Conservation (phyloP, 2,797 vertebrate species). For the Argentina silus region DNA sequence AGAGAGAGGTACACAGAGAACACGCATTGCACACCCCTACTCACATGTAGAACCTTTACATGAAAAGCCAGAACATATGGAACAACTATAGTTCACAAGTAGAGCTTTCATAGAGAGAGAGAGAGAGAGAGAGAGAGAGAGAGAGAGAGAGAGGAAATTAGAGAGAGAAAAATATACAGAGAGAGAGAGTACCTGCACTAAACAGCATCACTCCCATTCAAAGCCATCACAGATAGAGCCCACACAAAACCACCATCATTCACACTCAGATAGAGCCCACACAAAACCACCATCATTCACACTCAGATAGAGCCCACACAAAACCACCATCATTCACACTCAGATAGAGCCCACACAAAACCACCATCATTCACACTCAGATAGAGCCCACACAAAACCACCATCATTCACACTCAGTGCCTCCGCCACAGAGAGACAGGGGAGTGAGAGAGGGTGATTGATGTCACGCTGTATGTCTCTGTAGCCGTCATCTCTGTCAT, state of each 20-base stretch:
- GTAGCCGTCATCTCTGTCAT: slow-evolving; percentile 27
- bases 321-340: not conserved
- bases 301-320: not conserved
- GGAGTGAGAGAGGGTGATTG: slow-evolving; percentile 6
- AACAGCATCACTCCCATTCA: not conserved
- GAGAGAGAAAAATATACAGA: not conserved
- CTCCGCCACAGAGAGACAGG: not conserved
- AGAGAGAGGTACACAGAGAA: not conserved
- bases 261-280: not conserved
- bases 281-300: not conserved
- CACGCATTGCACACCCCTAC: too few species aligned
- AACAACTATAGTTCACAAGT: slow-evolving; percentile 15
- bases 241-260: not conserved
- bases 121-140: slow-evolving; percentile 15
- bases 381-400: not conserved
- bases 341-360: too few species aligned
- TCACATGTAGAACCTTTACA: too few species aligned
- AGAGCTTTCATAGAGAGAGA: slow-evolving; percentile 30
- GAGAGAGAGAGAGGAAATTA: slow-evolving; percentile 15
- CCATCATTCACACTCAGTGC: too few species aligned
- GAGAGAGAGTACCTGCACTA: not conserved
- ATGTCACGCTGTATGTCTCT: slow-evolving; percentile 30
- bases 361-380: not conserved
- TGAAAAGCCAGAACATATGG: too few species aligned
- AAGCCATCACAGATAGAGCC: not conserved